Evolutionary conservation across 2,113 vertebrate species (phyloP).

Genomic region (Macquaria australasica): DNA sequence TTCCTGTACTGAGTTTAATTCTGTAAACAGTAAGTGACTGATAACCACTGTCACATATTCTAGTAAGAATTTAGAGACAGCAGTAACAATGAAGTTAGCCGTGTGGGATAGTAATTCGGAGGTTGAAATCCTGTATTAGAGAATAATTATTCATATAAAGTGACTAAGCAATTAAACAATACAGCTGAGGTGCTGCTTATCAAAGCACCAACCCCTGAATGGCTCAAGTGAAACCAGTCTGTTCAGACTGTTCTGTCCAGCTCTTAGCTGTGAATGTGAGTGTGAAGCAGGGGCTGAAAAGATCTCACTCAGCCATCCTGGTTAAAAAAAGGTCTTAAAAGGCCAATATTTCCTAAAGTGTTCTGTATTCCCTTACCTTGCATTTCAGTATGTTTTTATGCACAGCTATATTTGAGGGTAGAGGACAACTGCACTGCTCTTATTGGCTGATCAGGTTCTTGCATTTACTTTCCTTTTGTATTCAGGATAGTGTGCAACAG

Average conservation of each 20-base stretch:
- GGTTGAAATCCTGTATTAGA: neutral
- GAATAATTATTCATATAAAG: neutral
- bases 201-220: neutral
- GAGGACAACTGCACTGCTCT: neutral
- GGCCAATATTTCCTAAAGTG: neutral
- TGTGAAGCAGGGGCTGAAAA: constrained; percentile 1
- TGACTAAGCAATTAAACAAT: neutral
- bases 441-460: neutral
- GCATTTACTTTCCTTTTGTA: neutral
- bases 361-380: neutral
- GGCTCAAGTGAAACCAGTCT: neutral
- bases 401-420: neutral
- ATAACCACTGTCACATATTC: neutral
- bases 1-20: neutral
- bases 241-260: neutral
- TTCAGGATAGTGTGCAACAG: neutral
- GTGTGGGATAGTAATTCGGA: neutral
- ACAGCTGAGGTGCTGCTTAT: neutral
- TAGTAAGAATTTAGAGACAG: neutral
- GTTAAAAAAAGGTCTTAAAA: constrained; percentile 4
- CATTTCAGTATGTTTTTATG: neutral
- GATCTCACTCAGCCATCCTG: neutral
- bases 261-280: constrained; percentile 10
- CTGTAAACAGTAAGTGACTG: neutral
- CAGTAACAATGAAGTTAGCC: neutral